phyloP scores from a whole-genome alignment of 2,113 vertebrate species.

The Nycticebus coucang region DNA sequence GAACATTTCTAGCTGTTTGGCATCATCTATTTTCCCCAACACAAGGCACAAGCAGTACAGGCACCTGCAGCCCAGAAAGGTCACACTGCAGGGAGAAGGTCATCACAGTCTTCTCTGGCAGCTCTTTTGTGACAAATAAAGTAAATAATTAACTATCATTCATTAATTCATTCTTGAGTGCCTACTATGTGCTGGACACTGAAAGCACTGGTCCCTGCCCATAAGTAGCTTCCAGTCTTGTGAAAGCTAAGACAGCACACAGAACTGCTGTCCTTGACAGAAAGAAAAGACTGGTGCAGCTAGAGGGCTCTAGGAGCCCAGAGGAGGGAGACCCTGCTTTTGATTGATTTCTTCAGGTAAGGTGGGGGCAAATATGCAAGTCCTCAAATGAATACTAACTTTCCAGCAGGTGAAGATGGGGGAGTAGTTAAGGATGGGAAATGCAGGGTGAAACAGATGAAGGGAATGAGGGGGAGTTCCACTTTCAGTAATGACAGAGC shows the following conservation, averaged over 20 bases:
- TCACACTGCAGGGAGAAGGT: neutral
- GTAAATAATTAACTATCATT: neutral
- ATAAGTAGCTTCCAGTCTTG: neutral
- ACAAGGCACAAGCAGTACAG: neutral
- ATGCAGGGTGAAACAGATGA: neutral
- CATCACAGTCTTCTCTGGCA: neutral
- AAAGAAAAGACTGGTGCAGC: neutral
- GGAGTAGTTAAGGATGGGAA: neutral
- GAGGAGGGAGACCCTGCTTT: neutral
- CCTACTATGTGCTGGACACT: neutral
- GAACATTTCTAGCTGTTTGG: conserved; percentile 7
- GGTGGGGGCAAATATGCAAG: neutral
- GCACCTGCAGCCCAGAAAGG: neutral
- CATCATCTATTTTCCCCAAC: conserved; percentile 8
- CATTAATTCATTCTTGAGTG: neutral
- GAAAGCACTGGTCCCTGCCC: neutral
- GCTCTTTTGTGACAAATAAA: neutral
- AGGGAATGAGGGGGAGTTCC: neutral
- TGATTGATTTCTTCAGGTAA: neutral
- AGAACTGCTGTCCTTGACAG: neutral
- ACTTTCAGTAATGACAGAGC: neutral
- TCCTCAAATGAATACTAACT: neutral
- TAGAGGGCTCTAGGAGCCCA: neutral
- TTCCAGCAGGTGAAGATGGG: neutral
- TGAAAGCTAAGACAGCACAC: neutral